phyloP scores from a whole-genome alignment of 2,888 invertebrate species.

The Plemyria rubiginata region DNA sequence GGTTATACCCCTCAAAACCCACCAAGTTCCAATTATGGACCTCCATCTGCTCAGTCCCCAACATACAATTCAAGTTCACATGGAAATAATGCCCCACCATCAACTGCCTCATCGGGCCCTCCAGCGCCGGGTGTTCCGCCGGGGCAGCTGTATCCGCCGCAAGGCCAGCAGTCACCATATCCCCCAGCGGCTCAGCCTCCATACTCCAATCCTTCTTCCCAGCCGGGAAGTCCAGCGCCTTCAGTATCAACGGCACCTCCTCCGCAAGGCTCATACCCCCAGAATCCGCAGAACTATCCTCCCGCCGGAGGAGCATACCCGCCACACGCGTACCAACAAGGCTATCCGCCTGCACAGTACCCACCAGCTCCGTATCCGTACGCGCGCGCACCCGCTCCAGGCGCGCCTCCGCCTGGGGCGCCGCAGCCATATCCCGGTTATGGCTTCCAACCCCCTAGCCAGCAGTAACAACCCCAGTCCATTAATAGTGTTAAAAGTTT shows the following conservation, averaged over 20 bases:
- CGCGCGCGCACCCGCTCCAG: slow-evolving; percentile 85
- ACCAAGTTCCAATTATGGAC: slow-evolving; percentile 84
- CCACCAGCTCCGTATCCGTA: slow-evolving; percentile 85
- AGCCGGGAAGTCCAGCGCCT: slow-evolving; percentile 81
- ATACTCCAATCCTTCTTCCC: slow-evolving; percentile 83
- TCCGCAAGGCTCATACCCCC: slow-evolving; percentile 83
- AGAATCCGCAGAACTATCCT: slow-evolving; percentile 80
- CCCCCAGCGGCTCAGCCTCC: slow-evolving; percentile 86
- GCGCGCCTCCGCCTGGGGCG: slow-evolving; percentile 89
- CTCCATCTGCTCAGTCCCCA: slow-evolving; percentile 87
- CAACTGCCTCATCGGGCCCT: slow-evolving; percentile 79
- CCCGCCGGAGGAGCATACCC: slow-evolving; percentile 77
- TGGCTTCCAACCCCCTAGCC: slow-evolving; percentile 91
- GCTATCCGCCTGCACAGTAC: slow-evolving; percentile 82
- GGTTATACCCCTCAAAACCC: slow-evolving; percentile 85
- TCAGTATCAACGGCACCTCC: slow-evolving; percentile 84
- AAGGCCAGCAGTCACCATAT: slow-evolving; percentile 87
- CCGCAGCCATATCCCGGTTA: slow-evolving; percentile 91
- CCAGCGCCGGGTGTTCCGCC: slow-evolving; percentile 82
- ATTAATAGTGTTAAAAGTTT: slow-evolving; percentile 5
- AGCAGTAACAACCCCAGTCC: slow-evolving; percentile 67
- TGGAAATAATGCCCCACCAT: slow-evolving; percentile 77
- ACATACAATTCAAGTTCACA: slow-evolving; percentile 87
- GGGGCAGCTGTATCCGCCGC: slow-evolving; percentile 86
- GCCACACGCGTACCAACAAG: slow-evolving; percentile 82